Evolutionary conservation across 64 coral and sea anemone genomes (phyloP).

Genomic region (Montipora foliosa): DNA sequence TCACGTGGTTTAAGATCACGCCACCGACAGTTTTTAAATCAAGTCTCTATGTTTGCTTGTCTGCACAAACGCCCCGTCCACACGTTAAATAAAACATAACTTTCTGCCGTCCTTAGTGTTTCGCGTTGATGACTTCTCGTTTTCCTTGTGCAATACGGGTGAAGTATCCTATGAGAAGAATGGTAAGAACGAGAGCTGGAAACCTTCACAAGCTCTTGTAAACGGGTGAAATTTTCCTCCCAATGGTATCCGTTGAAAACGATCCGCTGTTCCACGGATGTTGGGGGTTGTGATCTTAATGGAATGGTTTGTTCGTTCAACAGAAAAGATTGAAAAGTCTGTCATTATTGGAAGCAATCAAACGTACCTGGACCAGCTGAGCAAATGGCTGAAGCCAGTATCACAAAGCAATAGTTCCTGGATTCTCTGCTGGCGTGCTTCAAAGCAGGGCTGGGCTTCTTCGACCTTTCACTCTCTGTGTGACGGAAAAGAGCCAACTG

Average conservation of each 20-base stretch:
- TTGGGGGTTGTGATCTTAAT: neutral
- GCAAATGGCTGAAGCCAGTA: neutral
- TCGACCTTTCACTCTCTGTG: neutral
- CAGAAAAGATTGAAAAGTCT: neutral
- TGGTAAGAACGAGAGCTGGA: neutral
- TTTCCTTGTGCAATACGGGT: too few species aligned
- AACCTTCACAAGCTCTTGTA: too few species aligned
- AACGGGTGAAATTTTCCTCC: neutral
- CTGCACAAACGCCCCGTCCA: too few species aligned
- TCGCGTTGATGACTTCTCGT: too few species aligned
- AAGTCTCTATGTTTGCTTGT: too few species aligned
- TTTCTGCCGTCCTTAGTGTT: too few species aligned
- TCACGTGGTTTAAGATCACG: too few species aligned
- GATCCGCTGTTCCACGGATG: neutral
- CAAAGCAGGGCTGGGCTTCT: neutral
- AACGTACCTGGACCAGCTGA: neutral
- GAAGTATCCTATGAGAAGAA: too few species aligned
- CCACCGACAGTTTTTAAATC: too few species aligned
- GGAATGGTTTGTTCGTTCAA: neutral
- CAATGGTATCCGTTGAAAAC: neutral
- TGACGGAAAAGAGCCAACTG: neutral
- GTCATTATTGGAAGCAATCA: neutral
- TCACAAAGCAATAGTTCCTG: neutral
- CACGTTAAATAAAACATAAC: too few species aligned
- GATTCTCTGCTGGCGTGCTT: neutral